Evolutionary conservation across 2,113 vertebrate species (phyloP), one percentile per base, ranked within the genome.

Genomic region (Trochalopteron elliotii): DNA sequence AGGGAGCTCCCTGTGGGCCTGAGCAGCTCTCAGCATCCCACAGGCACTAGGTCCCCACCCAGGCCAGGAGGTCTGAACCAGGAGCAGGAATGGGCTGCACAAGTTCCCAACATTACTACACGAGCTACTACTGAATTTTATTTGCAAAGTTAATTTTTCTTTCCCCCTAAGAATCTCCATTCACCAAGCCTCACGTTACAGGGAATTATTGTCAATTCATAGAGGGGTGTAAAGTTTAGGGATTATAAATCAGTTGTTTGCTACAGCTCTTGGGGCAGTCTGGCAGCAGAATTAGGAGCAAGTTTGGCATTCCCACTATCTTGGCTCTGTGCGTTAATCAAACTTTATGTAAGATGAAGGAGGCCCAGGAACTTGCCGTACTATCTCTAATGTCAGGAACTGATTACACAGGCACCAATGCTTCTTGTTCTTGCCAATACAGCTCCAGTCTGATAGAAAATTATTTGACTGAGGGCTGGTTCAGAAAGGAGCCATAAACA

Each of bases 401-500:
- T 79, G 85, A 94, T 96, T 95, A 75, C 69, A 75, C 75, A 93
- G 90, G 86, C 92, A 94, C 86, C 92, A 89, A 21, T 31, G 40
- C 64, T 63, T 93, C 93, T 90, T 82, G 49, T 83, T 94, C 89
- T 90, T 92, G 90, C 90, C 90, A 82, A 53, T 35, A 42, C 60
- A 92, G 83, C 72, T 94, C 64, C 76, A 83, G 64, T 68, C 52
- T 79, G 86, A 89, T 17, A 75, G 88, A 94, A 93, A 92, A 84
- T 83, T 74, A 90, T 77, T 75, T 93, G 64, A 68, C 80, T 57
- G 77, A 89, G 52, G 69, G 72, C 72, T 92, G 79, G 61, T 84
- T 92, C 92, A 3, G 86, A 95, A 95, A 87, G 60, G 40, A 95
- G 69, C 76, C 83, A 93, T 93, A 90, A 96, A 96, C 65, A 91